A percentile compares a stretch with the other conserved stretches of the same genome.
Evolutionary conservation across 2,888 invertebrate genomes (phyloP).

Genomic region (Luperina nickerlii): DNA sequence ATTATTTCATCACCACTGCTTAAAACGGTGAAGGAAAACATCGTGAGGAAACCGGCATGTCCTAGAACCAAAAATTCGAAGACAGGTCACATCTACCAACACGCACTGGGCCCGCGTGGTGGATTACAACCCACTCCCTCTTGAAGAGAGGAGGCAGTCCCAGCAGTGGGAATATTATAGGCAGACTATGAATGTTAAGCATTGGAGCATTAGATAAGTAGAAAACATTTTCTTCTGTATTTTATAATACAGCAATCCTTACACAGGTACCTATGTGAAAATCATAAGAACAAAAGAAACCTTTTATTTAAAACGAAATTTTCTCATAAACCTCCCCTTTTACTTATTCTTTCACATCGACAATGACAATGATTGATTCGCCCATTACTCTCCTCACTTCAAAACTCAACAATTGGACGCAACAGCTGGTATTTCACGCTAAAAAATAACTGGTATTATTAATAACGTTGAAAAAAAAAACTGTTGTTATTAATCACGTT

Average conservation of each 20-base stretch:
- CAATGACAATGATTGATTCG: slow-evolving; percentile 53
- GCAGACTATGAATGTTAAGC: not conserved
- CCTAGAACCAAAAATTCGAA: not conserved
- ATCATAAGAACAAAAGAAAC: slow-evolving; percentile 2
- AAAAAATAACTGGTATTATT: slow-evolving; percentile 76
- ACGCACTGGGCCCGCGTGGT: not conserved
- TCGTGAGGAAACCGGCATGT: not conserved
- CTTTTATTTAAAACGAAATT: slow-evolving; percentile 2
- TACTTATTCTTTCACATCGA: slow-evolving; percentile 23
- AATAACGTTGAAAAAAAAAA: slow-evolving; percentile 81
- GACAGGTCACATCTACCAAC: not conserved
- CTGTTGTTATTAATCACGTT: slow-evolving; percentile 83
- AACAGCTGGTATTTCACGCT: slow-evolving; percentile 52
- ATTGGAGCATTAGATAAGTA: not conserved
- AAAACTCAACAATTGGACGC: slow-evolving; percentile 53
- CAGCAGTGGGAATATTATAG: not conserved
- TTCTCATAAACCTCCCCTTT: not conserved
- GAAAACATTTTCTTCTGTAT: not conserved
- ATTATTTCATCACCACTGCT: not conserved
- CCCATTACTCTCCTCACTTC: slow-evolving; percentile 42
- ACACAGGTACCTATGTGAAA: not conserved
- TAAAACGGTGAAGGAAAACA: not conserved
- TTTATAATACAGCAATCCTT: not conserved
- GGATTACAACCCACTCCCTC: not conserved
- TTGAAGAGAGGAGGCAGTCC: not conserved